These are phyloP conservation scores for Lytechinus pictus DNA, from an alignment of 35 echinoderm and acorn worm species.

Conservation along the genomic window DNA sequence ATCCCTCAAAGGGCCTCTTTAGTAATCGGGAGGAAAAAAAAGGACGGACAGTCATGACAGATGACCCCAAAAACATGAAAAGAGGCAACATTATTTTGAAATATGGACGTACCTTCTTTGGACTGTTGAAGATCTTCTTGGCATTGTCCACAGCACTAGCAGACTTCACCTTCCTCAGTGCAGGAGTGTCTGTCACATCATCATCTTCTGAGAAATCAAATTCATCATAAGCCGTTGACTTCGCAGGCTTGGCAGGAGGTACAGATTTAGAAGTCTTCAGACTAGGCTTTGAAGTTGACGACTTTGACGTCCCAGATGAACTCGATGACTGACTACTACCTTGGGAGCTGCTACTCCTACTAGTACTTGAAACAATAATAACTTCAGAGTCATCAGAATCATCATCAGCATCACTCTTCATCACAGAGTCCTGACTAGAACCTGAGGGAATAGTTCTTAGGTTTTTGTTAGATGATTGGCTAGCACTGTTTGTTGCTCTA, in stretches of 20 bases:
- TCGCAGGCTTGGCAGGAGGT: conserved; percentile 13
- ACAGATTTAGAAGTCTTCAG: conserved; percentile 23
- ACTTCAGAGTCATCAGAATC: conserved; percentile 32
- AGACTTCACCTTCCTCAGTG: not conserved
- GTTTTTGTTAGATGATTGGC: not conserved
- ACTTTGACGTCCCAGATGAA: not conserved
- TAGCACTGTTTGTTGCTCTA: not conserved
- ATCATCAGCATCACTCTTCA: not conserved
- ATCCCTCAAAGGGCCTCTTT: no score
- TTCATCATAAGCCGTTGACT: conserved; percentile 46
- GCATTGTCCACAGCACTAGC: not conserved
- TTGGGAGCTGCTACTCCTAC: not conserved
- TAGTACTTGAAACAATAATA: conserved; percentile 39
- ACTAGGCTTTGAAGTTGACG: conserved; percentile 22
- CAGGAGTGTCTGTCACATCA: conserved; percentile 13
- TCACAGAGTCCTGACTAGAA: conserved; percentile 12
- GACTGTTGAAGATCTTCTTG: conserved; percentile 74
- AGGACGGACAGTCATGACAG: no score
- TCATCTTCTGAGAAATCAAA: conserved; percentile 67
- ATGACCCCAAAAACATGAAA: no score
- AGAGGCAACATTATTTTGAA: not conserved
- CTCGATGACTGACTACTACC: not conserved
- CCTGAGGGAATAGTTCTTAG: conserved; percentile 38
- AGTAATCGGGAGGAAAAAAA: no score
- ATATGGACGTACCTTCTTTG: conserved; percentile 55